Conservation (phyloP, 2,888 invertebrate species). For the Zelleria hepariella region DNA sequence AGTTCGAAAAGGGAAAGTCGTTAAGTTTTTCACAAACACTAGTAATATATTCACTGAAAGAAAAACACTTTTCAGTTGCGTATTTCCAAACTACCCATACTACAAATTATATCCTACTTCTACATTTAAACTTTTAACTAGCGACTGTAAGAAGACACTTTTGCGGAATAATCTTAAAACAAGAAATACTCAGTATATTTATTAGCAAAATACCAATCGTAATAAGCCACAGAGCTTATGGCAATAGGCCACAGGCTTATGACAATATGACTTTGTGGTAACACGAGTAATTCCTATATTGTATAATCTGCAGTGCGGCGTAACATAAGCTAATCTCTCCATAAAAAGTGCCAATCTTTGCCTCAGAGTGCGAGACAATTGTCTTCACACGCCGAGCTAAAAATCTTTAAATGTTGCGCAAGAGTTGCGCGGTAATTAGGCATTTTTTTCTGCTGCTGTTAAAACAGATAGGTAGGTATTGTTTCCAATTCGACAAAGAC, state of each 20-base stretch:
- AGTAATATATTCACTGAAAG: background rate
- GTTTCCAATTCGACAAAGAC: background rate
- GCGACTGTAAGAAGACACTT: background rate
- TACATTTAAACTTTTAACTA: background rate
- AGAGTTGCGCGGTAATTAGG: background rate
- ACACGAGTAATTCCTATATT: background rate
- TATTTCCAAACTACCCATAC: background rate
- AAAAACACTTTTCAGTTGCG: background rate
- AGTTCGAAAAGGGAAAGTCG: background rate
- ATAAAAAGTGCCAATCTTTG: conserved; percentile 2
- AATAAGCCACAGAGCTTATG: background rate
- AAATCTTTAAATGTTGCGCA: conserved; percentile 1
- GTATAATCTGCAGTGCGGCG: background rate
- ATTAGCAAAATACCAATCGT: too few species aligned
- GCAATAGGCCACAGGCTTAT: background rate
- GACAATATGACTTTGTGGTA: background rate
- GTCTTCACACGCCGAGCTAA: conserved; percentile 3
- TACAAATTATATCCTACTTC: background rate
- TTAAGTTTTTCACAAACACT: background rate
- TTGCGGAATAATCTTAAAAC: too few species aligned
- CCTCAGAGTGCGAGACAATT: conserved; percentile 1
- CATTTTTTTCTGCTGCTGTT: background rate
- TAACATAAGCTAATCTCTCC: conserved; percentile 3
- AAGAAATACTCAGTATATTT: too few species aligned
- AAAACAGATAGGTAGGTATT: background rate